Percentiles rank a stretch among this genome's conserved stretches.
Conservation (phyloP, 1,140 invertebrate species). For the Pseudomyrmex sp. region DNA sequence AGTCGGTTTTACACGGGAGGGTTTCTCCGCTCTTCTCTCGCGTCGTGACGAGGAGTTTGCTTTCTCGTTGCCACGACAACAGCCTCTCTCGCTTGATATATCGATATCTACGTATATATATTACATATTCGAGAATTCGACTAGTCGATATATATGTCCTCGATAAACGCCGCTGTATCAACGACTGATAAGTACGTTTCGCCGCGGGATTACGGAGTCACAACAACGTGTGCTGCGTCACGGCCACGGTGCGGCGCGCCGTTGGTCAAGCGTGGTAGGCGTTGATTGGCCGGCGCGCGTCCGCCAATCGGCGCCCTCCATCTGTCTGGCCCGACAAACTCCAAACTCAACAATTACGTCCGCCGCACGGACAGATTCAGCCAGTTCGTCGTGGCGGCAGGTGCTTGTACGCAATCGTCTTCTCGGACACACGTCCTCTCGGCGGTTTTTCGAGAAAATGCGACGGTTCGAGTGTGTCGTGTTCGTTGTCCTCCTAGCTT, state of each 20-base stretch:
- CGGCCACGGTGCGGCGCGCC: slow-evolving; percentile 63
- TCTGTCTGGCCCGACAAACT: slow-evolving; percentile 86
- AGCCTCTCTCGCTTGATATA: slow-evolving; percentile 1
- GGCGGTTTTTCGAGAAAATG: slow-evolving; percentile 84
- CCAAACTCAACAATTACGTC: slow-evolving; percentile 73
- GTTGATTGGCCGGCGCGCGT: slow-evolving; percentile 82
- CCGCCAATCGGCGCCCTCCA: slow-evolving; percentile 86
- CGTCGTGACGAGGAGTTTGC: slow-evolving; percentile 32
- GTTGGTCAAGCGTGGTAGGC: slow-evolving; percentile 83
- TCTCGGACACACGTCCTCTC: slow-evolving; percentile 71
- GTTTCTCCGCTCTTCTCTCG: neutral
- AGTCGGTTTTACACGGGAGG: neutral
- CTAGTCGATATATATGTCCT: too few relatives aligned
- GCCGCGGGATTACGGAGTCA: neutral
- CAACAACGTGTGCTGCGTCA: slow-evolving; percentile 31
- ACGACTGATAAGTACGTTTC: slow-evolving; percentile 60
- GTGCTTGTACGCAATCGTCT: slow-evolving; percentile 81
- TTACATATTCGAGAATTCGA: neutral
- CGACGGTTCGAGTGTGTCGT: slow-evolving; percentile 81
- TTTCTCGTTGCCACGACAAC: slow-evolving; percentile 60
- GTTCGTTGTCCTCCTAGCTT: slow-evolving; percentile 84
- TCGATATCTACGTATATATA: neutral
- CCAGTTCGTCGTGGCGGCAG: slow-evolving; percentile 68
- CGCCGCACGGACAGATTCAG: slow-evolving; percentile 75
- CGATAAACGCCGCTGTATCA: slow-evolving; percentile 42